Base-by-base conservation (phyloP, 2,888 invertebrate genomes). In the Heliconius ethilla region DNA sequence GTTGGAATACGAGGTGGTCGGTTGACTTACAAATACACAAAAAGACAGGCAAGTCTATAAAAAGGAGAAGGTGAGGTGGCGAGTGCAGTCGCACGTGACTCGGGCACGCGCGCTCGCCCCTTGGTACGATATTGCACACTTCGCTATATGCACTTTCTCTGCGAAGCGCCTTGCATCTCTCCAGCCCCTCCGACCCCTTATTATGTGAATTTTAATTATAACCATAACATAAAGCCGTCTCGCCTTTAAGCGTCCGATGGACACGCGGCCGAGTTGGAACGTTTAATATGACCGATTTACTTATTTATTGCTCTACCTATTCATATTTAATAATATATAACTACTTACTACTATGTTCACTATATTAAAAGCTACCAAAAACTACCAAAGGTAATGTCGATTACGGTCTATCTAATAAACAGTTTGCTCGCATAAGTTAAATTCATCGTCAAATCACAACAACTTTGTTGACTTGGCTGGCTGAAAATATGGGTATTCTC, bases 101-200 rank as follows among this genome's bases (percentile, higher is more conserved):
- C 70, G n/a, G 66, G 80, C 83, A 83, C 83, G 85, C 77, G 82
- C 51, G 78, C 82, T 82, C 82, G 82, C 82, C 83, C 82, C 82
- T 80, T 63, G 80, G 73, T 55, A 65, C 70, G 63, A 29, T 74
- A 51, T 75, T 75, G 75, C 78, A 77, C 78, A 80, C 81, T 81
- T 79, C 76, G 65, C 77, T 77, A n/a, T 75, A 73, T 79, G 83
- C 81, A 82, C 83, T 83, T 83, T 83, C 83, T 82, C 80, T 70
- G 74, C 67, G 69, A 55, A 75, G 33, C 78, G 76, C 74, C 65
- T 67, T 80, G 79, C 80, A 82, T 82, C 81, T 77, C 81, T 78
- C 75, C 62, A 77, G 70, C 65, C 79, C 81, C 76, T 79, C 72
- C 40, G 37, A 78, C 79, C 83, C 80, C 80, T 81, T 80, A 79